phyloP scores from a whole-genome alignment of 2,888 invertebrate species.

The Esperia sulphurella region DNA sequence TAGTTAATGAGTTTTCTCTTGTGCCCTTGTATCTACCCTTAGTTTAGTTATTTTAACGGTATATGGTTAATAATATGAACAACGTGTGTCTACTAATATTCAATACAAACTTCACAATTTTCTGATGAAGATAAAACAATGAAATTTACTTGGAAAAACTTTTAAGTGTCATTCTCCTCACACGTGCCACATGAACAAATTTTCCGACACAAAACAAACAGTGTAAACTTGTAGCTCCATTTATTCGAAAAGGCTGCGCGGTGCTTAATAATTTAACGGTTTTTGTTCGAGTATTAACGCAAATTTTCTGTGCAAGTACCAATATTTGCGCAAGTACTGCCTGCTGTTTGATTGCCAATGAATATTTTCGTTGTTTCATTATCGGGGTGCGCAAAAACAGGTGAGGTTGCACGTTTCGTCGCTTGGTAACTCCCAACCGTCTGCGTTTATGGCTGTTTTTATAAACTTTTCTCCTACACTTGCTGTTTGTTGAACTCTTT shows the following conservation, averaged over 20 bases:
- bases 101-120: no score
- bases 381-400: conserved; percentile 19
- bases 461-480: conserved; percentile 16
- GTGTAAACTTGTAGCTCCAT: conserved; percentile 28
- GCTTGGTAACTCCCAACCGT: conserved; percentile 29
- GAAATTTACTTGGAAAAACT: conserved; percentile 5
- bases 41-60: no score
- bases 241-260: conserved; percentile 28
- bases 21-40: no score
- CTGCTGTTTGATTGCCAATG: conserved; percentile 50
- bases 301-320: conserved; percentile 34
- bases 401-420: conserved; percentile 25
- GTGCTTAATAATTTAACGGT: conserved; percentile 34
- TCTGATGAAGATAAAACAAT: conserved; percentile 1
- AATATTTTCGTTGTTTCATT: conserved; percentile 49
- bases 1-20: no score
- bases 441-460: conserved; percentile 18
- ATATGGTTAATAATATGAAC: no score
- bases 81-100: no score
- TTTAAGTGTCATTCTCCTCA: conserved; percentile 9
- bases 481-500: conserved; percentile 25
- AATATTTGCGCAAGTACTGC: conserved; percentile 48
- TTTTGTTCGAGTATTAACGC: conserved; percentile 33
- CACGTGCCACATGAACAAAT: conserved; percentile 28
- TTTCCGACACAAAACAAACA: conserved; percentile 36